phyloP scores from a whole-genome alignment of 2,113 vertebrate genomes.

The Nicator chloris region DNA sequence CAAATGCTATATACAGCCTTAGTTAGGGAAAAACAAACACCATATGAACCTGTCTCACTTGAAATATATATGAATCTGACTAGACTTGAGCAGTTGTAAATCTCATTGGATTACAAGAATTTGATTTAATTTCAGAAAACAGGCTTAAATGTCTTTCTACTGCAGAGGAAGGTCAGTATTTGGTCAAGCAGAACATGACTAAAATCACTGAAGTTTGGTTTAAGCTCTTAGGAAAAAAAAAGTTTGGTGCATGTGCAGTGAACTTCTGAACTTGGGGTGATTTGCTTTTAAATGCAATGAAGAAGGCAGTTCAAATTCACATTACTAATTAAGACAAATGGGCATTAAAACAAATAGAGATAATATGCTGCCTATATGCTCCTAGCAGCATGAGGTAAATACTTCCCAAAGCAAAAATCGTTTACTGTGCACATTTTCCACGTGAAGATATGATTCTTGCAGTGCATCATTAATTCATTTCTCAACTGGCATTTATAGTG shows the following conservation, averaged over 20 bases:
- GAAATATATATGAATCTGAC: conserved; percentile 27
- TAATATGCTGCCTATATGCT: conserved; percentile 51
- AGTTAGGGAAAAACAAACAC: conserved; percentile 13
- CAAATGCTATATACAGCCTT: neutral
- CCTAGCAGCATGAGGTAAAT: conserved; percentile 52
- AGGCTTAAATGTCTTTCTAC: conserved; percentile 47
- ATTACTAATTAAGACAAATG: conserved; percentile 69
- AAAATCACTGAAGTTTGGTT: conserved; percentile 42
- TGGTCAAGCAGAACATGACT: conserved; percentile 65
- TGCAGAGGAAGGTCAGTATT: conserved; percentile 58
- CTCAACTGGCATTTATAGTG: neutral
- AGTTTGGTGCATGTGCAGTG: conserved; percentile 47
- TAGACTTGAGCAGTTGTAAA: conserved; percentile 38
- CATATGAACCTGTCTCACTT: neutral
- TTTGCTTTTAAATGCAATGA: conserved; percentile 11
- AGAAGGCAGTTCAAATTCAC: conserved; percentile 41
- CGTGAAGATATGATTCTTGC: neutral
- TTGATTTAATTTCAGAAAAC: conserved; percentile 65
- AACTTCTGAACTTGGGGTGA: conserved; percentile 72
- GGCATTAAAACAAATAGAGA: conserved; percentile 74
- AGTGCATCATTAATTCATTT: conserved; percentile 8
- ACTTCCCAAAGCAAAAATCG: conserved; percentile 13
- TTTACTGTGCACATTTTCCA: conserved; percentile 14
- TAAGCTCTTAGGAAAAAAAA: conserved; percentile 38
- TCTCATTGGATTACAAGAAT: conserved; percentile 48